Conservation (phyloP, 1,140 invertebrate species). For the Cryptotermes secundus region DNA sequence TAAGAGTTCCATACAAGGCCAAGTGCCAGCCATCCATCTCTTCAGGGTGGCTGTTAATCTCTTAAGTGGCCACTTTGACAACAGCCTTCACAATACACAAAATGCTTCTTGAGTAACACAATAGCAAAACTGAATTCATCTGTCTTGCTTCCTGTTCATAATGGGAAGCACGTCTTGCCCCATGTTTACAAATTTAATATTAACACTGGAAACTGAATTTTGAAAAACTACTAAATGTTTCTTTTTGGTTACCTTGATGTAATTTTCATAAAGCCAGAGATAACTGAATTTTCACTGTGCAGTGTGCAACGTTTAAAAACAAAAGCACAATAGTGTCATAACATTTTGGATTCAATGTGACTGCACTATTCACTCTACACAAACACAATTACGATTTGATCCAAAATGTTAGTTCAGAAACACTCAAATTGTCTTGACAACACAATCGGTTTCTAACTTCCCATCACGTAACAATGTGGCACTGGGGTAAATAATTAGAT, state of each 20-base stretch:
- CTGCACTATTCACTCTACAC: background rate
- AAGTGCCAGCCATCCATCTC: too few species aligned
- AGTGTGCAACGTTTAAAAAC: background rate
- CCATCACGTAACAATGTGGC: slow-evolving; percentile 18
- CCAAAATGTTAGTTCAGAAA: slow-evolving; percentile 26
- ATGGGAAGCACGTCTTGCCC: background rate
- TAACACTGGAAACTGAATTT: background rate
- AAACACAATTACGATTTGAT: slow-evolving; percentile 1
- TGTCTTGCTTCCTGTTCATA: background rate
- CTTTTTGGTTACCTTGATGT: background rate
- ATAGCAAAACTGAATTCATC: background rate
- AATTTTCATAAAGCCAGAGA: background rate
- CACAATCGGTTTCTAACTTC: slow-evolving; percentile 19
- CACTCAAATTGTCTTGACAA: slow-evolving; percentile 23
- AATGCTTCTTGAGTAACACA: background rate
- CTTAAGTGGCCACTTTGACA: background rate
- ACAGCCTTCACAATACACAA: background rate
- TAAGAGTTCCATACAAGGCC: too few species aligned
- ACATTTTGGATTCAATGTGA: slow-evolving; percentile 8
- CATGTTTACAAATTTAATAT: background rate
- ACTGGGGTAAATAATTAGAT: slow-evolving; percentile 32
- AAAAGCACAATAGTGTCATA: background rate
- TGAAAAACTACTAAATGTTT: background rate
- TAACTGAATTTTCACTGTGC: background rate
- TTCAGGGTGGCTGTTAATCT: background rate